Conservation (phyloP, 2,113 vertebrate species). For the Prietella phreatophila region DNA sequence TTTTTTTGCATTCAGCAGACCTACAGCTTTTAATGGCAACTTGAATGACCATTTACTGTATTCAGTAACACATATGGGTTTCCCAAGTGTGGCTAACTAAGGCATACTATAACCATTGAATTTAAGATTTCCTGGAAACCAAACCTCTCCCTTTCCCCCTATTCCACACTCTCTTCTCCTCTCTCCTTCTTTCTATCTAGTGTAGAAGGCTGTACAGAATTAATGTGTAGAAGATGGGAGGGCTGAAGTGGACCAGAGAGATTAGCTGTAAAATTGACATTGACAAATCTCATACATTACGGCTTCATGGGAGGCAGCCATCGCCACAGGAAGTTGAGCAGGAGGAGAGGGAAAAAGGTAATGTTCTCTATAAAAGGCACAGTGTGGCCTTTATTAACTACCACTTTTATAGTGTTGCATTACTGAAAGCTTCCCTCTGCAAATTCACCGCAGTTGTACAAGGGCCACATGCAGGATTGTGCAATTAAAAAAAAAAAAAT, state of each 20-base stretch:
- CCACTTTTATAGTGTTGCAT: conserved; percentile 33
- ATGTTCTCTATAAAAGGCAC: conserved; percentile 57
- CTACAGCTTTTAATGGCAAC: neutral
- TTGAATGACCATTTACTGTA: neutral
- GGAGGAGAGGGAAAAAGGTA: conserved; percentile 28
- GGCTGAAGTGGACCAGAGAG: conserved; percentile 71
- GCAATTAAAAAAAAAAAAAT: no score
- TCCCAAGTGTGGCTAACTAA: neutral
- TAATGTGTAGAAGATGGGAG: conserved; percentile 64
- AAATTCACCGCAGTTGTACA: conserved; percentile 8
- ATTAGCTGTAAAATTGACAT: conserved; percentile 78
- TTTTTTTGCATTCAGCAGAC: neutral
- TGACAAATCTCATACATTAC: conserved; percentile 83
- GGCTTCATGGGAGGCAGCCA: conserved; percentile 71
- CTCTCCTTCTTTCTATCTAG: conserved; percentile 18
- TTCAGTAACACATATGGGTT: neutral
- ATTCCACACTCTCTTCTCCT: neutral
- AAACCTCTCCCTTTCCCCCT: neutral
- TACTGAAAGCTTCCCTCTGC: conserved; percentile 1
- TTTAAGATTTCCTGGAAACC: conserved; percentile 20
- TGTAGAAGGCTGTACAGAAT: conserved; percentile 57
- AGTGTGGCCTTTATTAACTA: conserved; percentile 59
- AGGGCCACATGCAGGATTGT: neutral
- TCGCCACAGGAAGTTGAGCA: conserved; percentile 59
- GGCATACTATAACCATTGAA: neutral